phyloP scores from a whole-genome alignment of 1,140 invertebrate genomes.

The Heterodera carotae region DNA sequence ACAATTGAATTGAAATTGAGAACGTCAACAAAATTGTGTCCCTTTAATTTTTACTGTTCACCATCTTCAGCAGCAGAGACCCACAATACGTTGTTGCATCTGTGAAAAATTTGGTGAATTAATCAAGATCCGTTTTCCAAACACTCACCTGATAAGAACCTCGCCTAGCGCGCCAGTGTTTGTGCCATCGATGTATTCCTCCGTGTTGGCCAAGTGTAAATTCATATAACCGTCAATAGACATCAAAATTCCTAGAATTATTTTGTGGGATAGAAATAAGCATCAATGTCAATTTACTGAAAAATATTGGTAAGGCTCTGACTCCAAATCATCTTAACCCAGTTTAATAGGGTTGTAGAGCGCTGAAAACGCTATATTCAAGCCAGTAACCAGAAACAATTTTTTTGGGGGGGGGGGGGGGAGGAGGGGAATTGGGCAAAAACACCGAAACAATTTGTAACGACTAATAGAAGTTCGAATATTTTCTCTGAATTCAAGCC shows the following conservation, averaged over 20 bases:
- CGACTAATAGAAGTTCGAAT: too few species aligned
- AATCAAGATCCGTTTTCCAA: too few species aligned
- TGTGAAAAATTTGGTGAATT: constrained; percentile 55
- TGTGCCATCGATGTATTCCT: constrained; percentile 90
- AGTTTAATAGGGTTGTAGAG: too few species aligned
- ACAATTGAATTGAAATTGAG: not conserved
- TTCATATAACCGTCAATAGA: constrained; percentile 99
- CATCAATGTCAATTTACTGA: not conserved
- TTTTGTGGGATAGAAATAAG: not conserved
- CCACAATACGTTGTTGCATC: constrained; percentile 97
- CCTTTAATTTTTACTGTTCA: not conserved
- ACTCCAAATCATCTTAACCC: too few species aligned
- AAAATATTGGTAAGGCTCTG: not conserved
- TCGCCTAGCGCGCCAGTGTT: constrained; percentile 92
- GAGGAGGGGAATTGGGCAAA: too few species aligned
- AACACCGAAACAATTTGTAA: too few species aligned
- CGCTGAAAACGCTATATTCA: too few species aligned
- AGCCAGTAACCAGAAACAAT: too few species aligned
- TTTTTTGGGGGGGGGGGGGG: too few species aligned
- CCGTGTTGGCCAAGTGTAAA: constrained; percentile 94
- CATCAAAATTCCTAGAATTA: constrained; percentile 75
- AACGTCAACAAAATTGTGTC: not conserved
- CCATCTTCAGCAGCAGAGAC: constrained; percentile 89
- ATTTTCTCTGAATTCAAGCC: too few species aligned
- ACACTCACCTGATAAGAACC: constrained; percentile 79